A percentile compares a stretch with the other conserved stretches of the same genome.
Conservation (phyloP, 2,113 vertebrate genomes). For the Merops nubicus region DNA sequence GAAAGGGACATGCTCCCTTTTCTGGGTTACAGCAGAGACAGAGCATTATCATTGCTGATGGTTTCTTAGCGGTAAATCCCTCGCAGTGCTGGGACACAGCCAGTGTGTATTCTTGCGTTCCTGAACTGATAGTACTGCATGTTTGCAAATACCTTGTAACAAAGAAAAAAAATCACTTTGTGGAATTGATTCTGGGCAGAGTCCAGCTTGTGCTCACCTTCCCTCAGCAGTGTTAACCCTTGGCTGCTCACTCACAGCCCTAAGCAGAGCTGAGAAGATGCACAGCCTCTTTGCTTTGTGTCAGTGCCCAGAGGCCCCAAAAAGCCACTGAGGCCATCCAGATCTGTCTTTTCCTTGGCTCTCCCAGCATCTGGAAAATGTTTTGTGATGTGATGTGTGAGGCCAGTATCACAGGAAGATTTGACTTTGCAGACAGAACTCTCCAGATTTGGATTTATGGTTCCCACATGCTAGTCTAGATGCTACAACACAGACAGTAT, state of each 20-base stretch:
- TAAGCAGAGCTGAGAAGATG: neutral
- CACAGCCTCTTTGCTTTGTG: neutral
- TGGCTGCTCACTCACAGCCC: neutral
- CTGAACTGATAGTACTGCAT: constrained; percentile 34
- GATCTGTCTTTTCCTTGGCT: neutral
- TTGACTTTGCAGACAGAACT: neutral
- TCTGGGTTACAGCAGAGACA: constrained; percentile 1
- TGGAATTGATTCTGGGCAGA: constrained; percentile 29
- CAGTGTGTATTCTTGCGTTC: constrained; percentile 36
- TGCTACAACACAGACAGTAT: neutral
- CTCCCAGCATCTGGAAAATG: neutral
- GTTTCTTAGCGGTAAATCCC: neutral
- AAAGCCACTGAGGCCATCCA: neutral
- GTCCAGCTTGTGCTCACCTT: neutral
- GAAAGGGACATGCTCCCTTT: neutral
- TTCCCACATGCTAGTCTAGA: neutral
- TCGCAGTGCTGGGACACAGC: neutral
- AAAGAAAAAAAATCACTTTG: constrained; percentile 24
- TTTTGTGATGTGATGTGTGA: neutral
- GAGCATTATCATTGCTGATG: neutral
- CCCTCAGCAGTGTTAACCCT: neutral
- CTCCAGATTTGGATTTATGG: neutral
- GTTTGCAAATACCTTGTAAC: constrained; percentile 13
- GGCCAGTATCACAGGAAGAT: neutral
- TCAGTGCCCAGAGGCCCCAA: neutral